Base-by-base conservation (phyloP, 2,113 vertebrate genomes). In the Melospiza georgiana region DNA sequence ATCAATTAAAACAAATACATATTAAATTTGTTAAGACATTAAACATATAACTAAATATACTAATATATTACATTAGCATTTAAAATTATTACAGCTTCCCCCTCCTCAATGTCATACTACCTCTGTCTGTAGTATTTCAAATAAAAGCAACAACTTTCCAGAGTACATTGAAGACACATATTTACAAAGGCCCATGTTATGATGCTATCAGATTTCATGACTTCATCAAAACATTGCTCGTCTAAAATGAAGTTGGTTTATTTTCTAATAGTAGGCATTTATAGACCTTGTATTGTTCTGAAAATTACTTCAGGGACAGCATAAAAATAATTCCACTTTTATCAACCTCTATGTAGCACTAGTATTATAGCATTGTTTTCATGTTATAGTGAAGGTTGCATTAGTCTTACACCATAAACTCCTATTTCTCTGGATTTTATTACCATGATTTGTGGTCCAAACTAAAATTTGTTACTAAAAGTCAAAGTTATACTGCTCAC, bases 191-290 rank as follows among this genome's bases (percentile, higher is more conserved):
- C 9, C 8, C 17, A 11, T 33, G 20, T 58, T 81, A 76, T 12
- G 6, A 8, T 14, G 31, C 31, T 86, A 31, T 73, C 67, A 77
- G 59, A 28, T 78, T 94, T 90, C 35, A 76, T 54, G 8, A 68
- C 55, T 41, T 84, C 51, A 82, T 37, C 30, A 89, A 91, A 93
- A 52, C 6, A 31, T 25, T 63, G 28, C 27, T 63, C 11, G 31
- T 63, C 58, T 94, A 69, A 93, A 95, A 83, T 61, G 83, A 91
- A 94, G 68, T 48, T 90, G 77, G 28, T 74, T 85, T 94, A 75
- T 90, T 93, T 91, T 93, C 58, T 66, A 81, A 74, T 22, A 79
- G 61, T 5, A 73, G 19, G 15, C 57, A 65, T 90, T 84, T 93
- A 67, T 41, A 67, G 14, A 62, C 35, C 35, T 67, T 23, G 14